Evolutionary conservation across 2,797 vertebrate genomes (phyloP), one percentile per base, ranked within the genome.

Genomic region (Amniataba percoides): DNA sequence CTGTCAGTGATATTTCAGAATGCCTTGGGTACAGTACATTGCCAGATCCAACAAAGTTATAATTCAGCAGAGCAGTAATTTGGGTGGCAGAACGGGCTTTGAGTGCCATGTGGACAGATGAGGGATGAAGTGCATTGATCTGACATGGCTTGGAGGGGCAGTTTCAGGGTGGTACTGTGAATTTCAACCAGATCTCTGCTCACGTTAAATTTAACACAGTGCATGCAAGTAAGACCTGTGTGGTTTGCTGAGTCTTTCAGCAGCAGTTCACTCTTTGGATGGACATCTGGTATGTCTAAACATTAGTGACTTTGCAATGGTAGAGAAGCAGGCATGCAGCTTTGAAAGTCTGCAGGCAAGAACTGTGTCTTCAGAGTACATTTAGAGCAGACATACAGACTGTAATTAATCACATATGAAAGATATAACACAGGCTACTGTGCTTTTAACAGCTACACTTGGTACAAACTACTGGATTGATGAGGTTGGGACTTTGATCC

Each of bases 21-120:
- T 87, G 92, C 91, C 92, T 89, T 74, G 69, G 88, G 90, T 83
- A 74, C 91, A 88, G 90, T 78, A 84, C 85, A 66, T 91, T 91
- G 91, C 88, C 88, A 76, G 90, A 89, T 91, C 88, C 93, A 90
- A 88, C 93, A 91, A 92, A 90, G 90, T 92, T 87, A 90, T 94
- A 93, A 92, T 92, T 91, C 93, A 95, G 92, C 93, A 90, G 88
- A 91, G 93, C 88, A 86, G 90, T 95, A 93, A 95, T 94, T 94
- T 93, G 92, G 93, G 92, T 93, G 94, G 94, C 92, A 94, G 92
- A 63, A 87, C 80, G 87, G 91, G 88, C 90, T 93, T 85, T 87
- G 90, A 85, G 88, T 90, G 94, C 91, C 36, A 79, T 90, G 90
- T 90, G 90, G 80, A 90, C 82, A 70, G 87, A 92, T 85, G 89